Evolutionary conservation across 2,113 vertebrate species (phyloP), one percentile per base, ranked within the genome.

Genomic region (Ceyx cyanopectus): DNA sequence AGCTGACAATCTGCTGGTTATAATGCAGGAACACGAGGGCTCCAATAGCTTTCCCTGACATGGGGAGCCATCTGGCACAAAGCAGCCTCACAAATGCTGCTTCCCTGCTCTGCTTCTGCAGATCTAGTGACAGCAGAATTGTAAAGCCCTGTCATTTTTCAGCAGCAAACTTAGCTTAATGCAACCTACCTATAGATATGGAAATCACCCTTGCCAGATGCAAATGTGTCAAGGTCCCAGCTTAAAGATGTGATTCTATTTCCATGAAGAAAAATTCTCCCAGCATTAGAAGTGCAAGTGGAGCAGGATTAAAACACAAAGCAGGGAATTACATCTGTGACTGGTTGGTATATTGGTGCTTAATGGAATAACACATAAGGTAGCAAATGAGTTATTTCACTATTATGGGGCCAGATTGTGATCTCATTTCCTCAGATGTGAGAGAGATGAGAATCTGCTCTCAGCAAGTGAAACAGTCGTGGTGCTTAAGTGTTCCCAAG

Each of bases 1-100:
- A 74, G 82, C 89, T 95, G 87, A 92, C 76, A 94, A 40, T 93
- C 80, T 95, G 43, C 66, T 95, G 74, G 84, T 90, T 92, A 81
- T 85, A 92, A 81, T 86, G 63, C n/a, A 94, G 85, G 91, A 96
- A 96, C 89, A 90, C 74, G 89, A 93, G 79, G 65, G 91, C 90
- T 96, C 91, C 85, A 83, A 94, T 91, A 90, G 81, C 88, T 93
- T 94, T 96, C 96, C 89, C 91, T 94, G 81, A 82, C 76, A 56
- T 56, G 51, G 63, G 89, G 57, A 95, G 75, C 93, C 87, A 91
- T 95, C 93, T 97, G 92, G 73, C 72, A 92, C 66, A 34, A 89
- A 89, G 74, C 76, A 87, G 75, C 68, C 90, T 96, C 81, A 87
- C 61, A 94, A 96, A 78, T 60, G 60, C 93, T 75, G 57, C 69